Percentiles rank a stretch among this genome's conserved stretches.
Conservation (phyloP, 92 coral and sea anemone species). For the Porites divaricata region DNA sequence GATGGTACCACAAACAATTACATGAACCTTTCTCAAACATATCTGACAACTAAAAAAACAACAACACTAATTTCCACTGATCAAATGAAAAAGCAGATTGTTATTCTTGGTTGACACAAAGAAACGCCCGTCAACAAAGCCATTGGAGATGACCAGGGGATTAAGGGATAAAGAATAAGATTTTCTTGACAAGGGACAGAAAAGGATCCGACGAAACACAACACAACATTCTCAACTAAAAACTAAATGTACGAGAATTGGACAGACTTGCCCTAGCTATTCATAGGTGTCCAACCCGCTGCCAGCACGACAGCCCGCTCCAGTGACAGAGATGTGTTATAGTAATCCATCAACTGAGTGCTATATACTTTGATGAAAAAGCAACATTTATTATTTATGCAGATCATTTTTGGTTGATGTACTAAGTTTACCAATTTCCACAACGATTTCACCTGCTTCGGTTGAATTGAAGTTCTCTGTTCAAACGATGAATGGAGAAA, state of each 20-base stretch:
- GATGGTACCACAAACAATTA: no score
- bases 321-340: not conserved
- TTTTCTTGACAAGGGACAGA: not conserved
- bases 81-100: not conserved
- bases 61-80: not conserved
- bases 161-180: not conserved
- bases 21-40: not conserved
- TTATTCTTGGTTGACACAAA: not conserved
- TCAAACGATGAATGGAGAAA: not conserved
- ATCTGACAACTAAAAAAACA: not conserved
- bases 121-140: not conserved
- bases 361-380: not conserved
- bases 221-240: not conserved
- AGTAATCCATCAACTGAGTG: not conserved
- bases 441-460: slow-evolving; percentile 20
- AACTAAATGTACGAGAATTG: not conserved
- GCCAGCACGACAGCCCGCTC: not conserved
- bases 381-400: slow-evolving; percentile 13
- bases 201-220: not conserved
- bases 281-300: not conserved
- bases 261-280: not conserved
- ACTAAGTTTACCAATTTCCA: not conserved
- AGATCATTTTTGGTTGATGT: not conserved
- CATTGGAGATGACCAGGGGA: not conserved
- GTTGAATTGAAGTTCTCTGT: not conserved